Conservation (phyloP, 2,113 vertebrate genomes). For the Micromys minutus region DNA sequence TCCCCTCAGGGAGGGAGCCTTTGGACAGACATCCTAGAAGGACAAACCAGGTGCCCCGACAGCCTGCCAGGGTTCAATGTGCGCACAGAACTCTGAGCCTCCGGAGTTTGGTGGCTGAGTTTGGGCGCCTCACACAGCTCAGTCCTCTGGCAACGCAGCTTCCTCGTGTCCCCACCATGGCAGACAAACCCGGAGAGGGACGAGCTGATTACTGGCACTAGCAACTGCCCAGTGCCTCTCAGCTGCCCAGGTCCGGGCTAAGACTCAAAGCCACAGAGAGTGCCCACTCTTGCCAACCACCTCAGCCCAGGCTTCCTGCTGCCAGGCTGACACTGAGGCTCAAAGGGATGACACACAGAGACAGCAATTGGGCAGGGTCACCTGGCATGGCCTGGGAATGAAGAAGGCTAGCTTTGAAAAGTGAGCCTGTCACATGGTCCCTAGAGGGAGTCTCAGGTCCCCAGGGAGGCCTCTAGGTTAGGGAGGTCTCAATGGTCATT, state of each 20-base stretch:
- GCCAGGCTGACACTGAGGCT: neutral
- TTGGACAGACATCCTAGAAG: neutral
- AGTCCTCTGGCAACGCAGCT: neutral
- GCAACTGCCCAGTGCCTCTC: neutral
- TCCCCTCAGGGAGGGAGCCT: neutral
- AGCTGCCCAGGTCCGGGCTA: neutral
- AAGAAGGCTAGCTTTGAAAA: neutral
- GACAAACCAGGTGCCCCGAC: neutral
- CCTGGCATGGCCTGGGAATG: neutral
- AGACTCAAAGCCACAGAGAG: neutral
- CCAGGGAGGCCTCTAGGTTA: neutral
- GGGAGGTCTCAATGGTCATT: neutral
- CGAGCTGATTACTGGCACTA: neutral
- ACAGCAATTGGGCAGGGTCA: neutral
- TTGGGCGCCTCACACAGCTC: neutral
- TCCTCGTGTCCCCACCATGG: rapidly evolving
- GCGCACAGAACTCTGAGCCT: neutral
- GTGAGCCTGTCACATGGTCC: neutral
- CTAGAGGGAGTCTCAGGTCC: neutral
- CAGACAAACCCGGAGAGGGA: neutral
- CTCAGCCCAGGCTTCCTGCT: neutral
- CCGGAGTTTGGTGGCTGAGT: neutral
- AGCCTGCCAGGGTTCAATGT: neutral
- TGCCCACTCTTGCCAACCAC: neutral
- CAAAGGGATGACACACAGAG: too few relatives aligned